A percentile compares a stretch with the other conserved stretches of the same genome.
These are phyloP conservation scores for Drosophila parthenogenetica DNA, from an alignment of 2,888 invertebrate genomes.

Conservation along the genomic window DNA sequence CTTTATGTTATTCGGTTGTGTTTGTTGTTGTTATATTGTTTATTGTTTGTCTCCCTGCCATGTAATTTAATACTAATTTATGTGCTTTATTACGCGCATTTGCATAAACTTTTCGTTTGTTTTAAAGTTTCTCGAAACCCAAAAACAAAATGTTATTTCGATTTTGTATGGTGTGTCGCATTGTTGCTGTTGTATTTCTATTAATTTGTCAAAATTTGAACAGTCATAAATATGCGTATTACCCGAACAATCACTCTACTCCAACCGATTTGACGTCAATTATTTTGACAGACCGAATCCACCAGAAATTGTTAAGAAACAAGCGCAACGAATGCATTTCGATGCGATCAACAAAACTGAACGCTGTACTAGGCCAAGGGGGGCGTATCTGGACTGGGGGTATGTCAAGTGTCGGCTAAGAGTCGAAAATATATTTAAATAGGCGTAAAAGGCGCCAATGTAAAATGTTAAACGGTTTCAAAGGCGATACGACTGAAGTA, in stretches of 20 bases:
- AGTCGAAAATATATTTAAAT: slow-evolving; percentile 29
- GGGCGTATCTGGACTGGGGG: neutral
- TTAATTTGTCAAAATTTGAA: slow-evolving; percentile 72
- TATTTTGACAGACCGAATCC: slow-evolving; percentile 68
- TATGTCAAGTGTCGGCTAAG: slow-evolving; percentile 60
- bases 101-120: slow-evolving; percentile 65
- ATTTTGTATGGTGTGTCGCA: slow-evolving; percentile 55
- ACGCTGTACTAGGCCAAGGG: neutral
- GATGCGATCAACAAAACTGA: slow-evolving; percentile 37
- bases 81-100: slow-evolving; percentile 72
- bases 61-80: slow-evolving; percentile 82
- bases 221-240: slow-evolving; percentile 69
- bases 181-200: slow-evolving; percentile 54
- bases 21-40: slow-evolving; percentile 22
- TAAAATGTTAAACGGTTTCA: neutral
- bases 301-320: slow-evolving; percentile 49
- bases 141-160: slow-evolving; percentile 33
- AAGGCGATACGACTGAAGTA: neutral
- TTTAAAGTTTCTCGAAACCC: slow-evolving; percentile 9
- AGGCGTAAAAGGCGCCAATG: slow-evolving; percentile 48
- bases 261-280: slow-evolving; percentile 40
- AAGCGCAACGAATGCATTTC: slow-evolving; percentile 68
- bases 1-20: slow-evolving; percentile 30
- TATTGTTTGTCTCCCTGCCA: slow-evolving; percentile 41
- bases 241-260: slow-evolving; percentile 40